These are phyloP conservation scores for Tipula lateralis DNA, from an alignment of 2,888 invertebrate genomes.

Conservation along the genomic window DNA sequence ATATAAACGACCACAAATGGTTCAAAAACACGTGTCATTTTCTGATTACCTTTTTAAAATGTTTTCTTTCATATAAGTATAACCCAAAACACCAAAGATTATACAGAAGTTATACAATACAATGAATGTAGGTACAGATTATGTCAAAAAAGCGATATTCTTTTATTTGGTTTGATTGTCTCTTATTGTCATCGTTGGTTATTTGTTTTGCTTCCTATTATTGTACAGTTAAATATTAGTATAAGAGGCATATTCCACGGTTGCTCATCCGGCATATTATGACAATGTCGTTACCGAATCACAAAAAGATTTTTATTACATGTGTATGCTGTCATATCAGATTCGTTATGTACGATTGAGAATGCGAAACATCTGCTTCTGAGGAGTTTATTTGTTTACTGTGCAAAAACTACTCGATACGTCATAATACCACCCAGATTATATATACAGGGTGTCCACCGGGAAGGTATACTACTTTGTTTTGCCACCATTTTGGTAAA, in stretches of 20 bases:
- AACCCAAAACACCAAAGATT: background rate
- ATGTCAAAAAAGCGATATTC: background rate
- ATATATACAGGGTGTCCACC: background rate
- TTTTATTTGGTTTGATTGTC: background rate
- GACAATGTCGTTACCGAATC: background rate
- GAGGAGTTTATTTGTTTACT: background rate
- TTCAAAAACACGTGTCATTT: background rate
- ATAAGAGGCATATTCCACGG: background rate
- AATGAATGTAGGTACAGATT: background rate
- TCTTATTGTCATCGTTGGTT: background rate
- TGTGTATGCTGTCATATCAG: background rate
- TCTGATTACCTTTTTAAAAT: background rate
- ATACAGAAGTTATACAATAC: background rate
- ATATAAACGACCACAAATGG: background rate
- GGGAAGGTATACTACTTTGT: too few species aligned
- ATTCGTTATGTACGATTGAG: background rate
- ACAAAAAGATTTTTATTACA: background rate
- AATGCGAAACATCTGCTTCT: background rate
- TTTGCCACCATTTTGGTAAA: too few species aligned
- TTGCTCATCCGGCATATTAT: background rate
- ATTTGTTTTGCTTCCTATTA: background rate
- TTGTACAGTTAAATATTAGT: background rate
- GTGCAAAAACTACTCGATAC: background rate
- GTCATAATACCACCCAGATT: background rate
- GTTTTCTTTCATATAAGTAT: background rate